A percentile compares a stretch with the other conserved stretches of the same genome.
Conservation (phyloP, 2,888 invertebrate species). For the Drosophila stalkeri region DNA sequence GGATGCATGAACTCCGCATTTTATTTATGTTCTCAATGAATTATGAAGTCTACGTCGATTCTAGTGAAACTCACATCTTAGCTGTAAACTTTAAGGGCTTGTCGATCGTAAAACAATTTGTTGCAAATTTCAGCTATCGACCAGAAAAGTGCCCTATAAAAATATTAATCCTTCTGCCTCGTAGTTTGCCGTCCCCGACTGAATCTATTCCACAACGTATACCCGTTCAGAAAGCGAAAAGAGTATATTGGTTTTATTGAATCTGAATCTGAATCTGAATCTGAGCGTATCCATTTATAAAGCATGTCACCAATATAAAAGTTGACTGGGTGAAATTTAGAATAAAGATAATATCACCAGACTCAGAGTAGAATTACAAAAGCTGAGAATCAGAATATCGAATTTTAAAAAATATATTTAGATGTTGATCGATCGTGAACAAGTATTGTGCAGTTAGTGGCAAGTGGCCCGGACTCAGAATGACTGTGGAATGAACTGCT, state of each 20-base stretch:
- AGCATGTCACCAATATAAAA: neutral
- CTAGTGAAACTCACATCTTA: neutral
- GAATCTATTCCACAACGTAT: conserved; percentile 45
- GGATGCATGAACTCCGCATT: neutral
- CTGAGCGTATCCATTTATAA: neutral
- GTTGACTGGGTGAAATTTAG: no score
- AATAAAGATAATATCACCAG: no score
- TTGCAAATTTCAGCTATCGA: conserved; percentile 70
- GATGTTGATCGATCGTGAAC: neutral
- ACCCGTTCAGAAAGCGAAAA: neutral
- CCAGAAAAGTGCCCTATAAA: conserved; percentile 66
- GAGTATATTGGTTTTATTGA: neutral
- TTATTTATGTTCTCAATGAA: neutral
- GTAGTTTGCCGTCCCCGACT: neutral
- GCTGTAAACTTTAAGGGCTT: conserved; percentile 1
- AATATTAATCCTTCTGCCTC: conserved; percentile 72
- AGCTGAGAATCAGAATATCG: no score
- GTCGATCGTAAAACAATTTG: conserved; percentile 70
- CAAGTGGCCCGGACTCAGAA: no score
- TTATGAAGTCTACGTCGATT: neutral
- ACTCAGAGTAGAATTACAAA: neutral
- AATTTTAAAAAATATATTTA: neutral
- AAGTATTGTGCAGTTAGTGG: conserved; percentile 1
- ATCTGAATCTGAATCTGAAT: no score
- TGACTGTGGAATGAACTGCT: neutral